Conservation (phyloP, 2,888 invertebrate species). For the Caenorhabditis sp. region DNA sequence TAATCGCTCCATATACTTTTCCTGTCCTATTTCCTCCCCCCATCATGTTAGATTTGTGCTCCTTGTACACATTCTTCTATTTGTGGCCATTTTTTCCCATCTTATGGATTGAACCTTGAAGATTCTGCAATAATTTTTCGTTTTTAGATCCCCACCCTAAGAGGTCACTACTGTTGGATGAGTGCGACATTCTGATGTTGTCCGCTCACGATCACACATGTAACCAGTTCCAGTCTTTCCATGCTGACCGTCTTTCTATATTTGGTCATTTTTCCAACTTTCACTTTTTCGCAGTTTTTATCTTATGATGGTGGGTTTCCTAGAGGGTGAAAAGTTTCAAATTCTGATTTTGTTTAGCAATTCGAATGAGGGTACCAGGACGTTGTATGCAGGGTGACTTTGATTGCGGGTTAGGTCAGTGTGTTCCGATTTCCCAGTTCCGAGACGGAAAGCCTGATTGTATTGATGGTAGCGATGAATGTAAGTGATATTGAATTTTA, state of each 20-base stretch:
- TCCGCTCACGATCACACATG: constrained; percentile 63
- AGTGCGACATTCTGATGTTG: constrained; percentile 69
- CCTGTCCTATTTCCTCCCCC: constrained; percentile 45
- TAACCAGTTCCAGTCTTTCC: constrained; percentile 62
- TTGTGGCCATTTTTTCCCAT: not conserved
- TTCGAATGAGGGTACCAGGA: constrained; percentile 78
- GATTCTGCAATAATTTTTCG: no score
- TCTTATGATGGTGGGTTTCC: constrained; percentile 61
- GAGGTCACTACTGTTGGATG: constrained; percentile 43
- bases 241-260: constrained; percentile 64
- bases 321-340: not conserved
- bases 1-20: constrained; percentile 65
- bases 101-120: no score
- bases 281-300: constrained; percentile 61
- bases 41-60: constrained; percentile 34
- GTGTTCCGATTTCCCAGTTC: constrained; percentile 77
- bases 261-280: constrained; percentile 57
- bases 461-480: constrained; percentile 81
- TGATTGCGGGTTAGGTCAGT: constrained; percentile 79
- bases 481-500: no score
- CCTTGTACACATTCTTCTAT: constrained; percentile 29
- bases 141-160: constrained; percentile 30
- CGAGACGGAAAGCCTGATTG: constrained; percentile 81
- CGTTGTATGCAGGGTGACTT: constrained; percentile 77
- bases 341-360: constrained; percentile 66